Percentiles rank a stretch among this genome's conserved stretches.
phyloP scores from a whole-genome alignment of 2,113 vertebrate genomes.

The Pachyramphus minor region DNA sequence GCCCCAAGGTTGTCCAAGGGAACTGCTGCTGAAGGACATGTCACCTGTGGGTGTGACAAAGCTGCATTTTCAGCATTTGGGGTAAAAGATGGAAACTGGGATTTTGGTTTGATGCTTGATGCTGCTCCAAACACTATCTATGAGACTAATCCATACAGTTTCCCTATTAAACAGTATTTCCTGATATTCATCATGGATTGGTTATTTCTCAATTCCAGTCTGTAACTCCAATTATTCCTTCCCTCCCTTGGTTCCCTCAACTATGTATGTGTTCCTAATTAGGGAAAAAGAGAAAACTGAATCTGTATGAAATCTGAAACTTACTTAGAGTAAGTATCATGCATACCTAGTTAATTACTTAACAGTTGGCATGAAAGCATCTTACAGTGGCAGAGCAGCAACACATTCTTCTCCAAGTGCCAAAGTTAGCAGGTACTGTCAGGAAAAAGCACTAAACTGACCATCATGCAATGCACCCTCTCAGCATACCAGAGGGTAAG shows the following conservation, averaged over 20 bases:
- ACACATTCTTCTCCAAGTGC: not conserved
- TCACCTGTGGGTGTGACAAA: rapidly evolving
- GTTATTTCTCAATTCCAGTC: not conserved
- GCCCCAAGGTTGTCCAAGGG: not conserved
- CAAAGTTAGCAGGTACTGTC: not conserved
- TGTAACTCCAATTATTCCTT: not conserved
- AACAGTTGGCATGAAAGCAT: not conserved
- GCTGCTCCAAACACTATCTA: not conserved
- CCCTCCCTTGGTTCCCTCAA: not conserved
- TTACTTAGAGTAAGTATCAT: not conserved
- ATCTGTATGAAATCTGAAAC: not conserved
- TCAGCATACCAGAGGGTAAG: not conserved
- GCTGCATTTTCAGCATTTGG: not conserved
- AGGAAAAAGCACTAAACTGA: not conserved
- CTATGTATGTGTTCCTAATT: not conserved
- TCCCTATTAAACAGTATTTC: not conserved
- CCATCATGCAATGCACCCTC: not conserved
- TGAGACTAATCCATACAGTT: not conserved
- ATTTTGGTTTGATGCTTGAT: not conserved
- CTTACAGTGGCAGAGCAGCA: not conserved
- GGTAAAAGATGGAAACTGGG: not conserved
- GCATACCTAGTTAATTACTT: not conserved
- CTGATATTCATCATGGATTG: not conserved
- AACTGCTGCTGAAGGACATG: not conserved
- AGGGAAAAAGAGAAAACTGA: not conserved